Evolutionary conservation across 2,888 invertebrate genomes (phyloP).

Genomic region (Leptinotarsa tumamoca): DNA sequence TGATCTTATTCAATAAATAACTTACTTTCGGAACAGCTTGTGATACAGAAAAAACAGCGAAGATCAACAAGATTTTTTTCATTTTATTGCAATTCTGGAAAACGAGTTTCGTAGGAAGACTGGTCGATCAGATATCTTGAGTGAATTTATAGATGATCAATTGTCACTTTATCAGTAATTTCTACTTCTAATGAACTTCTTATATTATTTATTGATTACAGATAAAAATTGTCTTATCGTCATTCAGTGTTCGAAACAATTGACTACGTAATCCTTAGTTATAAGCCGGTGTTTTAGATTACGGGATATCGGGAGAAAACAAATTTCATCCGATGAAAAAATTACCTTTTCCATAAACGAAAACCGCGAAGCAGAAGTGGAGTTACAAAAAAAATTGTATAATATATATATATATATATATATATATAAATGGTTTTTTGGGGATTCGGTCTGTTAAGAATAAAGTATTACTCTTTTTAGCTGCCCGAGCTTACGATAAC

Average conservation of each 20-base stretch:
- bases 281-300: background rate
- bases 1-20: background rate
- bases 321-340: no score
- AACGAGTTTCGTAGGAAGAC: background rate
- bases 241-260: background rate
- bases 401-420: no score
- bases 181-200: background rate
- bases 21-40: background rate
- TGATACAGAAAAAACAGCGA: background rate
- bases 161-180: slow-evolving; percentile 10
- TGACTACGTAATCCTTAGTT: background rate
- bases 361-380: no score
- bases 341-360: no score
- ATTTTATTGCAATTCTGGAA: background rate
- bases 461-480: no score
- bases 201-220: background rate
- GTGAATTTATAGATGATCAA: slow-evolving; percentile 7
- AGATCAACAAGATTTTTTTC: background rate
- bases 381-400: no score
- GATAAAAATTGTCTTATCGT: slow-evolving; percentile 12
- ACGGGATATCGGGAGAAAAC: no score
- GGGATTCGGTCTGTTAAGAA: no score
- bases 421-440: no score
- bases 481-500: no score
- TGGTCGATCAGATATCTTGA: background rate